Base-by-base conservation (phyloP, 2,113 vertebrate species). In the Nematolebias whitei region DNA sequence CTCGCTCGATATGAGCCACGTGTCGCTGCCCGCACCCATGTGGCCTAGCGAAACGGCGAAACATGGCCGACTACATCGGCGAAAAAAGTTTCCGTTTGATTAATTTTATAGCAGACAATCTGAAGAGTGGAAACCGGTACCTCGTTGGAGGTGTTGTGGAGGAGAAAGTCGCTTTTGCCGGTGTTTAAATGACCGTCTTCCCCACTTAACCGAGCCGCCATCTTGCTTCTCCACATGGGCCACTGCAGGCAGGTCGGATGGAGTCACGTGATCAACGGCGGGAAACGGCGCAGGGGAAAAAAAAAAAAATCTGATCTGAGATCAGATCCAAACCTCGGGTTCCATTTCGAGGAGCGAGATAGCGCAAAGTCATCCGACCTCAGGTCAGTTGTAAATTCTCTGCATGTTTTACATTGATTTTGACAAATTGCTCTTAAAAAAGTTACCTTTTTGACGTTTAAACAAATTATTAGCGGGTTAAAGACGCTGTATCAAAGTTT, bases 131-230 rank as follows among this genome's bases (percentile, higher is more conserved):
- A 20, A 59, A 76, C 32, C 48, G 49, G 74, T 82, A 90, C 84
- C 85, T 91, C 83, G 1, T 63, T 47, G 9, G 55, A 45, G 9
- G 24, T 26, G 63, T 66, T 76, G 57, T 40, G 0, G 59, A 13
- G 11, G 54, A 75, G 24, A 61, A 75, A 76, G 23, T 73, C 83
- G 53, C 41, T 41, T 38, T 68, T 83, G 57, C 78, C 86, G 79
- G 85, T 52, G 61, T 87, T 91, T 87, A 89, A 80, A 83, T 59
- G 16, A 48, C 41, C 74, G 62, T 82, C 85, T 76, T 65, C 41
- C 16, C 77, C 50, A 41, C 68, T 85, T 85, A 86, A 87, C 88
- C 75, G 90, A 85, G 85, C 71, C 90, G 92, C 92, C 92, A 93
- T 93, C 87, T 93, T 93, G 85, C 82, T 60, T 70, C 80, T 74